These are phyloP conservation scores for Eristalis arbustorum DNA, from an alignment of 2,888 invertebrate genomes.

Conservation along the genomic window DNA sequence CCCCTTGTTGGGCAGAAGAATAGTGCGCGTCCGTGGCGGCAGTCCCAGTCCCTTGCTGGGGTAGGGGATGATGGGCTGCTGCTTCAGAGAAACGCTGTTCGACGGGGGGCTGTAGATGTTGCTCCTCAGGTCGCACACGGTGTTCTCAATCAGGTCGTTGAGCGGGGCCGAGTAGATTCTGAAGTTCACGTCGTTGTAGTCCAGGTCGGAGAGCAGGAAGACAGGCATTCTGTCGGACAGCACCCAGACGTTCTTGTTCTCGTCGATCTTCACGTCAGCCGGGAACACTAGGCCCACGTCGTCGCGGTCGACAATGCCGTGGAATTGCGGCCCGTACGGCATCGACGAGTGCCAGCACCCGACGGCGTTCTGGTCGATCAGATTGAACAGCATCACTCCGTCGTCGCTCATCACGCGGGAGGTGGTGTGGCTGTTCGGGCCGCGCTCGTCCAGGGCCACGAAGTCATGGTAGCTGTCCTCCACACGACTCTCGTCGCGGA, in stretches of 20 bases:
- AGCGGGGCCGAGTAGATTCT: constrained; percentile 87
- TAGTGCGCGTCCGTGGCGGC: constrained; percentile 7
- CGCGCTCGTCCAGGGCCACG: constrained; percentile 83
- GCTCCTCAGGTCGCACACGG: constrained; percentile 84
- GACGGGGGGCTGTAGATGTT: constrained; percentile 75
- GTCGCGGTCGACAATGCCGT: constrained; percentile 87
- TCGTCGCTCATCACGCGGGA: constrained; percentile 87
- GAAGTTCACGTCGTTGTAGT: constrained; percentile 89
- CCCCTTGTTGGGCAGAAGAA: constrained; percentile 20
- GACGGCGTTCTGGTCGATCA: constrained; percentile 90
- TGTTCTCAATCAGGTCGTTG: constrained; percentile 85
- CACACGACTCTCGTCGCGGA: constrained; percentile 86
- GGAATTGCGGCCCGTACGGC: constrained; percentile 85
- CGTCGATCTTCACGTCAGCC: constrained; percentile 88
- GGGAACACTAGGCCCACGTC: constrained; percentile 89
- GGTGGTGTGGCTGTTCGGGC: constrained; percentile 86
- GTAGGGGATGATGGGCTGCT: constrained; percentile 2
- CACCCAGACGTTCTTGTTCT: constrained; percentile 87
- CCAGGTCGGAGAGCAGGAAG: constrained; percentile 85
- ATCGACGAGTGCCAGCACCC: constrained; percentile 90
- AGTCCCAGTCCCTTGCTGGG: constrained; percentile 25
- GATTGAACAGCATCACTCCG: constrained; percentile 88
- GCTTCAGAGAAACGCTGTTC: constrained; percentile 72
- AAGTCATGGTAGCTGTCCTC: constrained; percentile 88
- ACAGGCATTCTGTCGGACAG: constrained; percentile 91